phyloP scores from a whole-genome alignment of 2,888 invertebrate species.

The Helleia helle region DNA sequence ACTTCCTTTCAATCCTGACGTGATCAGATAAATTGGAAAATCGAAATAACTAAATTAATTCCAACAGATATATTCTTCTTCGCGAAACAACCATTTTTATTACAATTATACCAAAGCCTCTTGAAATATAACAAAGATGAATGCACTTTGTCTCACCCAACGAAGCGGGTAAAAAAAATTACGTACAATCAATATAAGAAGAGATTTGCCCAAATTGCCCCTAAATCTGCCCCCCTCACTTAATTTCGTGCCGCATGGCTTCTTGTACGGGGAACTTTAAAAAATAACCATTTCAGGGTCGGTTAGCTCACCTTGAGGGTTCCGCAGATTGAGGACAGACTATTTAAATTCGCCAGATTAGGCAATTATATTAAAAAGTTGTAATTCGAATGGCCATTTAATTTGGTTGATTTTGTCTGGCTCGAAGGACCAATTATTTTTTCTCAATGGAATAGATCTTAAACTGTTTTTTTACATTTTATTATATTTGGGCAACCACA shows the following conservation, averaged over 20 bases:
- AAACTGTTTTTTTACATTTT: too few relatives aligned
- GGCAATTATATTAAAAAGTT: constrained; percentile 46
- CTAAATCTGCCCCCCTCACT: constrained; percentile 47
- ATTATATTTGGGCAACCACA: too few relatives aligned
- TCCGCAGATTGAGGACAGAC: constrained; percentile 38
- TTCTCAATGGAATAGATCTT: too few relatives aligned
- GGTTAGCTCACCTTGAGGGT: constrained; percentile 47
- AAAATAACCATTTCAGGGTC: constrained; percentile 63
- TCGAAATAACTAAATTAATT: too few relatives aligned
- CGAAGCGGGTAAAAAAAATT: constrained; percentile 42
- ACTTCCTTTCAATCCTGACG: too few relatives aligned
- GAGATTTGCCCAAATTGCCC: constrained; percentile 38
- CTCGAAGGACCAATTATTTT: too few relatives aligned
- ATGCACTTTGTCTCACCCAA: constrained; percentile 33
- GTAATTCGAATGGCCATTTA: neutral
- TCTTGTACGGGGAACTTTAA: constrained; percentile 43
- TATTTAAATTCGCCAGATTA: constrained; percentile 54
- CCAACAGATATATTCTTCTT: too few relatives aligned
- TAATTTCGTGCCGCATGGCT: constrained; percentile 31
- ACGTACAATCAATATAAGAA: constrained; percentile 52
- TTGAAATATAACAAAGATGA: too few relatives aligned
- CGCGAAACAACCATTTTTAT: too few relatives aligned
- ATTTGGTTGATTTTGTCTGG: neutral
- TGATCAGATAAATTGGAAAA: too few relatives aligned
- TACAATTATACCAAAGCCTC: too few relatives aligned